Conservation (phyloP, 2,113 vertebrate genomes). For the Urocolius indicus region DNA sequence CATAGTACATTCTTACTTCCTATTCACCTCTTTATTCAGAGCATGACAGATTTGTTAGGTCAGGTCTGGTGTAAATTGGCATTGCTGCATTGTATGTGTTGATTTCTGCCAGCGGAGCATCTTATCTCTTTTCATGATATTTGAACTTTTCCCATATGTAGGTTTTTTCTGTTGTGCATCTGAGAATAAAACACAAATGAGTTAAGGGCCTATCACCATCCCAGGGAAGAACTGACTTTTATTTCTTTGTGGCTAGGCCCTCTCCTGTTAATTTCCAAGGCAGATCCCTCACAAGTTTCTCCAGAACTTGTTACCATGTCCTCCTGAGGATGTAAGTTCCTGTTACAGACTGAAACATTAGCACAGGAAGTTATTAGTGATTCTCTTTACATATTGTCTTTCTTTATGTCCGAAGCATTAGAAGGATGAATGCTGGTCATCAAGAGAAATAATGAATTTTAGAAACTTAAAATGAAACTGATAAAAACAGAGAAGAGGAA, state of each 20-base stretch:
- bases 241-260: not conserved
- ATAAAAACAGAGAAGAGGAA: slow-evolving; percentile 72
- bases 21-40: not conserved
- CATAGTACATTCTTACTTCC: not conserved
- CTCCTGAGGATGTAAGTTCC: slow-evolving; percentile 29
- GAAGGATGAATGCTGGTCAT: slow-evolving; percentile 65
- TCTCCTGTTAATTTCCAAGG: slow-evolving; percentile 26
- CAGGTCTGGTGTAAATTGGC: slow-evolving; percentile 3
- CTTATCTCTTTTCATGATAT: slow-evolving; percentile 20
- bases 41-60: not conserved
- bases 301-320: slow-evolving; percentile 23
- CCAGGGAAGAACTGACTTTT: slow-evolving; percentile 3
- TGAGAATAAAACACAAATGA: slow-evolving; percentile 46
- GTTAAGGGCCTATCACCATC: slow-evolving; percentile 20
- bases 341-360: slow-evolving; percentile 46
- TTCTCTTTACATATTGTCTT: slow-evolving; percentile 62
- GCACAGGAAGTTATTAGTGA: slow-evolving; percentile 55
- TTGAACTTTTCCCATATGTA: not conserved
- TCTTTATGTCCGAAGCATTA: slow-evolving; percentile 73
- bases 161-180: not conserved
- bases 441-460: slow-evolving; percentile 71
- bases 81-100: not conserved
- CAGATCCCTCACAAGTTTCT: slow-evolving; percentile 33
- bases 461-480: slow-evolving; percentile 73
- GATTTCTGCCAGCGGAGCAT: slow-evolving; percentile 19